A percentile compares a stretch with the other conserved stretches of the same genome.
Evolutionary conservation across 2,888 invertebrate species (phyloP).

Genomic region (Hyles lineata): DNA sequence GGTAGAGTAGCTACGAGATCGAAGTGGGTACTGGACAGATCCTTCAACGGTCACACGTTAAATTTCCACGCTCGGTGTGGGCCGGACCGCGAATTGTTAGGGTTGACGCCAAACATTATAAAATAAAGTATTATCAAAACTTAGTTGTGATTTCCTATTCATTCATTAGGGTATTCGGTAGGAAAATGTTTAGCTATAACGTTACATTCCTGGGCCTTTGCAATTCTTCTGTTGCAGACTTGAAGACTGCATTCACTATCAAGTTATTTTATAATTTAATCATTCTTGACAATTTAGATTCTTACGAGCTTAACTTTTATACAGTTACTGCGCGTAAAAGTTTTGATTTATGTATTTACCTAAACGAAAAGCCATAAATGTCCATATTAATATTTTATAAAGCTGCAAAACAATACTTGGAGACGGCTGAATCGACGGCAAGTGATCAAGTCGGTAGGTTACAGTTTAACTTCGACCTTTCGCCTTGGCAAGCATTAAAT

Average conservation of each 20-base stretch:
- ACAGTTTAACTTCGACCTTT: conserved; percentile 7
- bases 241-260: too few species aligned
- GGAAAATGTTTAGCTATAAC: too few species aligned
- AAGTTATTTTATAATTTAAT: too few species aligned
- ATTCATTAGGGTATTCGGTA: too few species aligned
- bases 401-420: too few species aligned
- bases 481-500: not conserved
- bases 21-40: conserved; percentile 59
- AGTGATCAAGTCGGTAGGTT: not conserved
- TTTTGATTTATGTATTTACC: too few species aligned
- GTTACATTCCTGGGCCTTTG: too few species aligned
- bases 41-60: conserved; percentile 53
- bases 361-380: too few species aligned
- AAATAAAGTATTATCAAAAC: not conserved
- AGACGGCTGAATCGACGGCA: not conserved
- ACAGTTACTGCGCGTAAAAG: too few species aligned
- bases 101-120: conserved; percentile 51
- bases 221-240: too few species aligned
- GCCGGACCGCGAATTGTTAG: conserved; percentile 48
- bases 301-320: not conserved
- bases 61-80: conserved; percentile 54
- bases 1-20: conserved; percentile 58
- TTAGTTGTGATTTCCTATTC: not conserved
- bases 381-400: too few species aligned
- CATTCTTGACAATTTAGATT: too few species aligned